phyloP scores from a whole-genome alignment of 2,797 vertebrate species.

The Periparus ater region DNA sequence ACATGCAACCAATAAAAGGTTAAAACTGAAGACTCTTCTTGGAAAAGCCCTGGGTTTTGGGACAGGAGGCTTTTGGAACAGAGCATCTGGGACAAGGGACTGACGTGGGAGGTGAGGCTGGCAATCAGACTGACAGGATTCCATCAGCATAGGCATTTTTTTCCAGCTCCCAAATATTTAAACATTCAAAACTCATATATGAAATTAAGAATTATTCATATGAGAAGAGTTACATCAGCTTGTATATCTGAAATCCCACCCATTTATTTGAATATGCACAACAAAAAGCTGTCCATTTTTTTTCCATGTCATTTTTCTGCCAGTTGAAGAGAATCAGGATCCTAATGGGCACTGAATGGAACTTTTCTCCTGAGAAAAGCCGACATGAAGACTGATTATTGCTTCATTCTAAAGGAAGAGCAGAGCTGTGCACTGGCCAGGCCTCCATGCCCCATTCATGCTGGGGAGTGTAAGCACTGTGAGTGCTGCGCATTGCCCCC shows the following conservation, averaged over 20 bases:
- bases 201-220: neutral
- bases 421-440: neutral
- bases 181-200: neutral
- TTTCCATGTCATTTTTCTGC: neutral
- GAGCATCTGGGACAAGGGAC: neutral
- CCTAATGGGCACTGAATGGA: neutral
- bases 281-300: neutral
- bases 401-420: neutral
- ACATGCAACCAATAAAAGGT: neutral
- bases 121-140: neutral
- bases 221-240: neutral
- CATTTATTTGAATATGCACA: neutral
- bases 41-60: neutral
- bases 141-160: neutral
- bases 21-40: neutral
- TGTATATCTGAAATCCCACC: neutral
- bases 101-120: neutral
- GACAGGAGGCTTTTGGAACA: neutral
- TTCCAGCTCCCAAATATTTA: neutral
- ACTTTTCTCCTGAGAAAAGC: neutral
- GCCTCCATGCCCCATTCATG: neutral
- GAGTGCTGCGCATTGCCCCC: neutral
- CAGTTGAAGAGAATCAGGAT: neutral
- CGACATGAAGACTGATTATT: neutral
- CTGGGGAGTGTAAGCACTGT: neutral